Conservation (phyloP, 2,113 vertebrate species). For the Leucopternis melanops region DNA sequence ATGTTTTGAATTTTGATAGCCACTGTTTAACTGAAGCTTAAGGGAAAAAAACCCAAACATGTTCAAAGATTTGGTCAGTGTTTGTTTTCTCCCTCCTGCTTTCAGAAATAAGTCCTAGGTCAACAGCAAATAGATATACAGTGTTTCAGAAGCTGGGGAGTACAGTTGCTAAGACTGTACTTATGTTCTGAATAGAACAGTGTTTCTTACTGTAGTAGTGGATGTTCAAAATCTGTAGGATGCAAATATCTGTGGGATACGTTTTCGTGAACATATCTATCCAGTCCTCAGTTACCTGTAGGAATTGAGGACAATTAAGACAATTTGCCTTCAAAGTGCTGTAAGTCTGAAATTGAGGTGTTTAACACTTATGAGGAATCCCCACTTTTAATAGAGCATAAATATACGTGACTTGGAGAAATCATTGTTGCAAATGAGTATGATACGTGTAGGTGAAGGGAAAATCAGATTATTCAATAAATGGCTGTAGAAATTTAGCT, state of each 20-base stretch:
- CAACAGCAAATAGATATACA: neutral
- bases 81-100: neutral
- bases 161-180: neutral
- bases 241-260: neutral
- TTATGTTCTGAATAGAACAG: neutral
- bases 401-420: conserved; percentile 59
- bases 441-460: conserved; percentile 55
- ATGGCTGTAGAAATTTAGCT: conserved; percentile 68
- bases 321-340: neutral
- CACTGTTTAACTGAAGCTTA: neutral
- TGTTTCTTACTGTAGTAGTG: neutral
- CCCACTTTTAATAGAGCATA: conserved; percentile 12
- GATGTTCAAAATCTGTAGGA: neutral
- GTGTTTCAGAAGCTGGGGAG: neutral
- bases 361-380: conserved; percentile 35
- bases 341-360: conserved; percentile 33
- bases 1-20: neutral
- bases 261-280: neutral
- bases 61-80: neutral
- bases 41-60: neutral
- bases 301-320: neutral
- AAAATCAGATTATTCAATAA: conserved; percentile 67
- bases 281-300: neutral
- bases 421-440: conserved; percentile 61
- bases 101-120: neutral